Evolutionary conservation across 2,797 vertebrate genomes (phyloP).

Genomic region (Sebastes flavidus): DNA sequence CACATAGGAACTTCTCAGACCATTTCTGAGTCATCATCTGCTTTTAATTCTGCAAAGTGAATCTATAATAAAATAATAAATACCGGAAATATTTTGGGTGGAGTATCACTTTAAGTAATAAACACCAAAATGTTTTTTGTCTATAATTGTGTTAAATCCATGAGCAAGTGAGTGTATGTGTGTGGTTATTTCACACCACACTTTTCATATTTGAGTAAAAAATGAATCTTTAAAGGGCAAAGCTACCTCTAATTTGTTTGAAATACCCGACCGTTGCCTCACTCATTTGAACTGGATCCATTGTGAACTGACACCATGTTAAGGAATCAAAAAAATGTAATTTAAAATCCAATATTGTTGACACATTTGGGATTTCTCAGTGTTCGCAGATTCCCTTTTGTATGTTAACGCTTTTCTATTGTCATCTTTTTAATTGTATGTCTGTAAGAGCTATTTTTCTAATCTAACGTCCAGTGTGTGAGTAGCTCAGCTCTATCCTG

Average conservation of each 20-base stretch:
- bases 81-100: not conserved
- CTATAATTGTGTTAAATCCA: not conserved
- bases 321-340: not conserved
- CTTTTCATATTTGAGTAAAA: slow-evolving; percentile 24
- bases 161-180: not conserved
- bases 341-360: slow-evolving; percentile 1
- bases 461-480: slow-evolving; percentile 32
- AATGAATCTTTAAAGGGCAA: slow-evolving; percentile 26
- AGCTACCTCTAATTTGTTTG: slow-evolving; percentile 63
- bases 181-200: not conserved
- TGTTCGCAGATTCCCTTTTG: slow-evolving; percentile 44
- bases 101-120: slow-evolving; percentile 21
- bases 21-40: not conserved
- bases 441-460: slow-evolving; percentile 72
- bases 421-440: slow-evolving; percentile 36
- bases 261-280: not conserved
- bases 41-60: not conserved
- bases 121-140: not conserved
- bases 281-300: slow-evolving; percentile 12
- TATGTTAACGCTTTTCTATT: slow-evolving; percentile 61
- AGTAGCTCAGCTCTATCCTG: slow-evolving; percentile 23
- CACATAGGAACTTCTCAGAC: not conserved
- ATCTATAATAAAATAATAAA: not conserved
- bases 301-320: slow-evolving; percentile 21
- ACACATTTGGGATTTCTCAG: slow-evolving; percentile 24